Conservation (phyloP, 2,888 invertebrate genomes). For the Hecatera dysodea region DNA sequence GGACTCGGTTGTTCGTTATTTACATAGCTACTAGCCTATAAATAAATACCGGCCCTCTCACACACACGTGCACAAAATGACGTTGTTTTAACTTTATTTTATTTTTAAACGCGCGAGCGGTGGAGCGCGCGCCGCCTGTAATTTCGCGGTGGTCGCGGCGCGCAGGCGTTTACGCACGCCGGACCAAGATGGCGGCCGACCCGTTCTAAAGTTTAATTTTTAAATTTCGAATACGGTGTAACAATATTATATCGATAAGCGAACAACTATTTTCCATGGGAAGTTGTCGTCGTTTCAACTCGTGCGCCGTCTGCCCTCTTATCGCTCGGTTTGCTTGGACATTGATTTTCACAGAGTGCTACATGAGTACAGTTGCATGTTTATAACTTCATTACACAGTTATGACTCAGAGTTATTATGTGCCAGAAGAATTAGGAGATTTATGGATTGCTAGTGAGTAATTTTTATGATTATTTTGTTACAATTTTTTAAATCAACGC, state of each 20-base stretch:
- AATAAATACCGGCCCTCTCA: slow-evolving; percentile 89
- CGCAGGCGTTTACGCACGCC: slow-evolving; percentile 89
- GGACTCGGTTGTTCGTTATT: slow-evolving; percentile 84
- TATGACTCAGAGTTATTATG: slow-evolving; percentile 81
- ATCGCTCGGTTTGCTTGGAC: slow-evolving; percentile 76
- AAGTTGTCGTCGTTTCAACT: slow-evolving; percentile 72
- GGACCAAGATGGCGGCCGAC: slow-evolving; percentile 86
- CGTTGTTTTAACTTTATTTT: slow-evolving; percentile 91
- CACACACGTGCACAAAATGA: slow-evolving; percentile 89
- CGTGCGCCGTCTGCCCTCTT: slow-evolving; percentile 69
- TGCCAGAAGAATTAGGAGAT: slow-evolving; percentile 81
- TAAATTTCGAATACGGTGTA: slow-evolving; percentile 75
- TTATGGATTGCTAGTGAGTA: slow-evolving; percentile 84
- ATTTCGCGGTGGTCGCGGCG: slow-evolving; percentile 90
- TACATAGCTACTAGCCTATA: slow-evolving; percentile 91
- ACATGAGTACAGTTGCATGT: slow-evolving; percentile 76
- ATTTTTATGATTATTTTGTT: slow-evolving; percentile 73
- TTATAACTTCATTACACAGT: slow-evolving; percentile 80
- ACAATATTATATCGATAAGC: slow-evolving; percentile 74
- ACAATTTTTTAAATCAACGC: slow-evolving; percentile 56
- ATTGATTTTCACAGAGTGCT: slow-evolving; percentile 80
- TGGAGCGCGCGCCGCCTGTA: slow-evolving; percentile 86
- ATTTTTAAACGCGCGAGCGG: slow-evolving; percentile 89
- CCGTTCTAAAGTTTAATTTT: slow-evolving; percentile 78
- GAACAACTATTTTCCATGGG: slow-evolving; percentile 74